Evolutionary conservation across 2,888 invertebrate genomes (phyloP).

Genomic region (Epinotia ramella): DNA sequence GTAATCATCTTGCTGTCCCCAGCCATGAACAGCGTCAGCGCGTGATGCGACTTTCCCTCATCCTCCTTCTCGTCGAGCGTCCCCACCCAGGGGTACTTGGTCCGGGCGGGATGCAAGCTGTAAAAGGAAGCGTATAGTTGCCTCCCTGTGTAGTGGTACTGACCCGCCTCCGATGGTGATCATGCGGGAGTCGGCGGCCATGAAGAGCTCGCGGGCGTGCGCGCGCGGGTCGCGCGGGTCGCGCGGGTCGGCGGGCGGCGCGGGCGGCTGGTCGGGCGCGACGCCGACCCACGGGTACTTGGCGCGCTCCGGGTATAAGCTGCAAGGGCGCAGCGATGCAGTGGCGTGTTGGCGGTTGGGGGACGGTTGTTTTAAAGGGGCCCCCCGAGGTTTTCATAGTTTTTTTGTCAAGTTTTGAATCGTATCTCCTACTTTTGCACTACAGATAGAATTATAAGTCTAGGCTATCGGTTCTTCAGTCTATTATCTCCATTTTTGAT

Average conservation of each 20-base stretch:
- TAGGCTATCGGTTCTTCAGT: too few species aligned
- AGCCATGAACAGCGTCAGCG: conserved; percentile 96
- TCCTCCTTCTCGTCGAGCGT: conserved; percentile 87
- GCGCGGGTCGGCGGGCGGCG: conserved; percentile 83
- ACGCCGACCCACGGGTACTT: conserved; percentile 98
- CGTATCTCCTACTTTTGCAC: too few species aligned
- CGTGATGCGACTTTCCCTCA: conserved; percentile 81
- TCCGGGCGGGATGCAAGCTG: conserved; percentile 90
- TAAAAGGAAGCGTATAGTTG: conserved; percentile 45
- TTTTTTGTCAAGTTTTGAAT: too few species aligned
- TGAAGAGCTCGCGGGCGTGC: conserved; percentile 96
- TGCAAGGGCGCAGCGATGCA: conserved; percentile 58
- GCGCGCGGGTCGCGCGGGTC: conserved; percentile 78
- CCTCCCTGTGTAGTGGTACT: conserved; percentile 52
- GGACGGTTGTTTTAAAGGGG: conserved; percentile 8
- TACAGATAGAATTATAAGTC: too few species aligned
- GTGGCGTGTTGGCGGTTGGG: neutral
- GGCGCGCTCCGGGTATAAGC: conserved; percentile 93
- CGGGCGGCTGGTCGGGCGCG: conserved; percentile 68
- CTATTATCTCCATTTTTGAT: too few species aligned
- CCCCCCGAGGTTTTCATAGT: too few species aligned
- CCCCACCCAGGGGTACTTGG: conserved; percentile 97
- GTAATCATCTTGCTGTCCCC: conserved; percentile 97
- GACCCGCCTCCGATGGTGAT: conserved; percentile 99
- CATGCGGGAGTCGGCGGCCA: conserved; percentile 98